Percentiles rank a stretch among this genome's conserved stretches.
These are phyloP conservation scores for Caenorhabditis sinica DNA, from an alignment of 2,888 invertebrate genomes.

Conservation along the genomic window DNA sequence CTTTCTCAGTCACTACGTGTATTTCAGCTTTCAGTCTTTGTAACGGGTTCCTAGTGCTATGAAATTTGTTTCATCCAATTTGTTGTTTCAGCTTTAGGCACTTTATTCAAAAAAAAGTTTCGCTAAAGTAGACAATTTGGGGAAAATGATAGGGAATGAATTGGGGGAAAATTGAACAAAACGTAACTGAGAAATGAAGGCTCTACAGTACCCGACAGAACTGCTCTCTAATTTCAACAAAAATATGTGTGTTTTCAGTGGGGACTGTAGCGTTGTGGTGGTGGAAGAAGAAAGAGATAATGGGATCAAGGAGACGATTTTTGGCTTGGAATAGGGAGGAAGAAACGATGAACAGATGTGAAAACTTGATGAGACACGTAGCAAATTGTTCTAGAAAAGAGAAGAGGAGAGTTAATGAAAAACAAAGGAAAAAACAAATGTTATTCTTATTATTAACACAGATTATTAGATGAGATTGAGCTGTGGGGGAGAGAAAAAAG, in stretches of 20 bases:
- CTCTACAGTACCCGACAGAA: constrained; percentile 64
- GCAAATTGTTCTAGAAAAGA: constrained; percentile 13
- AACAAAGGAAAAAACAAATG: constrained; percentile 1
- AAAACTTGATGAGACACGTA: constrained; percentile 54
- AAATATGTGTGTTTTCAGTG: constrained; percentile 42
- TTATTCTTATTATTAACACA: constrained; percentile 20
- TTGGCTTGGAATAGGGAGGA: constrained; percentile 11
- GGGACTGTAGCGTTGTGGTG: constrained; percentile 58
- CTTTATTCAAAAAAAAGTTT: constrained; percentile 31
- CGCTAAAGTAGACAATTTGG: constrained; percentile 29
- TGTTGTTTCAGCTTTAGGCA: constrained; percentile 4
- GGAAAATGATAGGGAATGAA: constrained; percentile 30
- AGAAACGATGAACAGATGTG: neutral
- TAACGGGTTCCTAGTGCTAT: constrained; percentile 20
- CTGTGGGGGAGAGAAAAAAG: constrained; percentile 23
- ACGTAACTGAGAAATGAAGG: constrained; percentile 58
- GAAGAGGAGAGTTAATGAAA: neutral
- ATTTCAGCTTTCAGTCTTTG: constrained; percentile 3
- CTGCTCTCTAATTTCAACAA: constrained; percentile 6
- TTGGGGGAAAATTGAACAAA: constrained; percentile 2
- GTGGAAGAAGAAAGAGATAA: constrained; percentile 4
- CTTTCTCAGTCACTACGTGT: constrained; percentile 13
- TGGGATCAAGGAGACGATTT: constrained; percentile 30
- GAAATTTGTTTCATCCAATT: neutral
- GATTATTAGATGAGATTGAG: constrained; percentile 52